Percentiles rank a stretch among this genome's conserved stretches.
These are phyloP conservation scores for Hydriomena furcata DNA, from an alignment of 2,888 invertebrate genomes.

Conservation along the genomic window DNA sequence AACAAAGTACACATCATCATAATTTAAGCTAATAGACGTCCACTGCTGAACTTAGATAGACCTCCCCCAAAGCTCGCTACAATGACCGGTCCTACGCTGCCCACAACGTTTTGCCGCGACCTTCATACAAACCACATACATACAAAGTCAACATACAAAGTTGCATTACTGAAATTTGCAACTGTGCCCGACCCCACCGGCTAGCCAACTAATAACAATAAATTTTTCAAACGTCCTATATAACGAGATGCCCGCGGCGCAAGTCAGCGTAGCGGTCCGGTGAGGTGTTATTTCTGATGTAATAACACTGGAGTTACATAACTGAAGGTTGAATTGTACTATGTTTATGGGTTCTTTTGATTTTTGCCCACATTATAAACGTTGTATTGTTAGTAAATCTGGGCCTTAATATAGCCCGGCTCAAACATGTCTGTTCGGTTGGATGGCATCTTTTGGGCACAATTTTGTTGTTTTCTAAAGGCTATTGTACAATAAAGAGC, in stretches of 20 bases:
- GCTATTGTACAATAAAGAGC: conserved; percentile 26
- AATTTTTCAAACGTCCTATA: conserved; percentile 48
- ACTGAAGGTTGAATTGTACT: conserved; percentile 19
- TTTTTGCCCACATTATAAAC: background rate
- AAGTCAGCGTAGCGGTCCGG: conserved; percentile 45
- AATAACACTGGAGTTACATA: conserved; percentile 41
- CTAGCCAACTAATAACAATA: conserved; percentile 39
- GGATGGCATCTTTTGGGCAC: conserved; percentile 54
- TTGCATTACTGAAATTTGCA: conserved; percentile 1
- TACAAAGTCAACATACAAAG: too few relatives aligned
- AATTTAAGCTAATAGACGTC: too few relatives aligned
- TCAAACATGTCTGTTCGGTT: conserved; percentile 41
- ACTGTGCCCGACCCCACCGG: conserved; percentile 16
- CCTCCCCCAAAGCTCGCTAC: too few relatives aligned
- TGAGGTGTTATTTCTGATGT: conserved; percentile 60
- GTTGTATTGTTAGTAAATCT: background rate
- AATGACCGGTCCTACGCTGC: too few relatives aligned
- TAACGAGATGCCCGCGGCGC: conserved; percentile 47
- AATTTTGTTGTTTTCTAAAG: conserved; percentile 48
- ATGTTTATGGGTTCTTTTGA: conserved; percentile 11
- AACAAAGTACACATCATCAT: too few relatives aligned
- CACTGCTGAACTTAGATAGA: too few relatives aligned
- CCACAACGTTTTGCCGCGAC: too few relatives aligned
- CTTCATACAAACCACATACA: too few relatives aligned
- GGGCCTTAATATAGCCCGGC: conserved; percentile 49